These are phyloP conservation scores for Acrocyrtus sp. DNA, from an alignment of 2,888 invertebrate genomes.

Conservation along the genomic window DNA sequence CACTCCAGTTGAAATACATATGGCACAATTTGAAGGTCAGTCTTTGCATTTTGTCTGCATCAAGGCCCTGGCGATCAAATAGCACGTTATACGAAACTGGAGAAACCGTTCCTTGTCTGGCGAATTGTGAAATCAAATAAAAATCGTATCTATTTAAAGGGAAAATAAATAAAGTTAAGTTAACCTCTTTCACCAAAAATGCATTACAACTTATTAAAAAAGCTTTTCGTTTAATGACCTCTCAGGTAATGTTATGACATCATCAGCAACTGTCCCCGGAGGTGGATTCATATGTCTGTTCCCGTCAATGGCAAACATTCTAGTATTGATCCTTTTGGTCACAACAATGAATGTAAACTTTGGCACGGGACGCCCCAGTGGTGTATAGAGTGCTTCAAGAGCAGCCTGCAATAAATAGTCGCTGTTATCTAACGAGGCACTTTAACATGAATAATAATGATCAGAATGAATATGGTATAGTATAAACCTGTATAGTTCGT, in stretches of 20 bases:
- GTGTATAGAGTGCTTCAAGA: constrained; percentile 20
- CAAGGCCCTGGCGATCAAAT: constrained; percentile 75
- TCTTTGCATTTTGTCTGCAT: constrained; percentile 81
- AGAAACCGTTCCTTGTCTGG: constrained; percentile 87
- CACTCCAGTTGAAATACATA: constrained; percentile 91
- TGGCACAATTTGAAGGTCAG: constrained; percentile 85
- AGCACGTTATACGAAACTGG: constrained; percentile 93
- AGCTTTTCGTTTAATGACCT: constrained; percentile 65
- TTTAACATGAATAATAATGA: background rate
- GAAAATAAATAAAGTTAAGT: background rate
- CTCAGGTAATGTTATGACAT: constrained; percentile 81
- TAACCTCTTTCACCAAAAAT: background rate
- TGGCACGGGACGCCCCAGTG: constrained; percentile 14
- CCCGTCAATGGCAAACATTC: constrained; percentile 57
- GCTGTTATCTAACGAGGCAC: background rate
- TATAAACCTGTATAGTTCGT: constrained; percentile 65
- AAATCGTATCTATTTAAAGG: constrained; percentile 93
- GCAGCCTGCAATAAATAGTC: constrained; percentile 21
- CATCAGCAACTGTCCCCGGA: constrained; percentile 90
- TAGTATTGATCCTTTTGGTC: constrained; percentile 82
- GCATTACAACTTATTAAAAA: background rate
- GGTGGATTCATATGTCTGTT: constrained; percentile 70
- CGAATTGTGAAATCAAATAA: constrained; percentile 86
- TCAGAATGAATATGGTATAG: background rate
- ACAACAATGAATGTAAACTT: constrained; percentile 83